Evolutionary conservation across 2,888 invertebrate species (phyloP).

Genomic region (Abscondita cerata): DNA sequence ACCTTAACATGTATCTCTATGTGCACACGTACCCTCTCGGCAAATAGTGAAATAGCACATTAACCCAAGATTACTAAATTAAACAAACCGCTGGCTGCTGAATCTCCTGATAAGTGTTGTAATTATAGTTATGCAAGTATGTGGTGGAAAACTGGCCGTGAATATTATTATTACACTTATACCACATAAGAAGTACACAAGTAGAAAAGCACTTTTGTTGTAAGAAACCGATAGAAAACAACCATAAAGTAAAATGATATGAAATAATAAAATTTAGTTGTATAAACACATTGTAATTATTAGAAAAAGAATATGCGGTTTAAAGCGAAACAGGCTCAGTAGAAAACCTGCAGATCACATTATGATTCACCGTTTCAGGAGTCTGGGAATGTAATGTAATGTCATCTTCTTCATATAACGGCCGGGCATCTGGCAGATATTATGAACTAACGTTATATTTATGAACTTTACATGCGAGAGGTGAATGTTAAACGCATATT

Average conservation of each 20-base stretch:
- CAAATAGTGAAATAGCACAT: slow-evolving; percentile 51
- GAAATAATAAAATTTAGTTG: no score
- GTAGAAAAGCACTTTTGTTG: slow-evolving; percentile 3
- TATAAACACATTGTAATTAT: not conserved
- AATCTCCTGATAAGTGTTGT: slow-evolving; percentile 50
- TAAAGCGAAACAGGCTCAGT: slow-evolving; percentile 15
- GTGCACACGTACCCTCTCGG: slow-evolving; percentile 47
- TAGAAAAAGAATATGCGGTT: slow-evolving; percentile 13
- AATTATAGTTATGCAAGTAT: slow-evolving; percentile 46
- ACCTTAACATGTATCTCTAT: slow-evolving; percentile 43
- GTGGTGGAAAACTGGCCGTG: slow-evolving; percentile 40
- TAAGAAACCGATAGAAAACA: not conserved
- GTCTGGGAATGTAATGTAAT: slow-evolving; percentile 53
- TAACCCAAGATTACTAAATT: slow-evolving; percentile 53
- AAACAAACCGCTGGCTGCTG: slow-evolving; percentile 52
- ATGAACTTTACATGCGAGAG: slow-evolving; percentile 53
- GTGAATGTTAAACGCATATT: slow-evolving; percentile 53
- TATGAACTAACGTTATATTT: slow-evolving; percentile 52
- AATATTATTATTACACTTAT: slow-evolving; percentile 29
- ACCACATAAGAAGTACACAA: slow-evolving; percentile 12
- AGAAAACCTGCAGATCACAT: slow-evolving; percentile 45
- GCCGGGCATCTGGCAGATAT: slow-evolving; percentile 53
- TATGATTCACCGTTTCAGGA: slow-evolving; percentile 49
- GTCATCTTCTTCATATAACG: slow-evolving; percentile 49
- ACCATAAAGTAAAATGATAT: no score